Conservation (phyloP, 2,888 invertebrate genomes). For the Rotaria socialis region DNA sequence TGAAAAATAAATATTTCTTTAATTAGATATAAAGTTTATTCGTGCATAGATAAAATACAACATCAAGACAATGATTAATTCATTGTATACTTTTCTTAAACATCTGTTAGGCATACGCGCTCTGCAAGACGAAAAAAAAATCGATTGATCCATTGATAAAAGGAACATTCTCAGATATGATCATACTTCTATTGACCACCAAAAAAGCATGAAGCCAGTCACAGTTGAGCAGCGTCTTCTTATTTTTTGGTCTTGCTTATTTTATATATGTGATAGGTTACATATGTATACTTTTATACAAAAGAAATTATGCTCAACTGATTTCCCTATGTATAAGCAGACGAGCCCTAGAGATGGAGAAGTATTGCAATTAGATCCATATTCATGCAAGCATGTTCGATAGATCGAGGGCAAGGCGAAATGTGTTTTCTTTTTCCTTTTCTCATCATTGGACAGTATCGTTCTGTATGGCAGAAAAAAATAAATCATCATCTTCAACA, state of each 20-base stretch:
- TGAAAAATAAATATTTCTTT: no score
- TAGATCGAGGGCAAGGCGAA: conserved; percentile 15
- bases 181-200: neutral
- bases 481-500: conserved; percentile 15
- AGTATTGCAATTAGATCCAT: neutral
- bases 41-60: neutral
- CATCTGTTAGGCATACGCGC: neutral
- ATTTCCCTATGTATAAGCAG: neutral
- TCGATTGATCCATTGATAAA: neutral
- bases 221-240: neutral
- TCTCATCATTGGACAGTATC: conserved; percentile 8
- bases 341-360: neutral
- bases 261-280: neutral
- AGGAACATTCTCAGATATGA: neutral
- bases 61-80: neutral
- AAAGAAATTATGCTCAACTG: neutral
- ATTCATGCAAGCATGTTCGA: neutral
- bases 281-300: neutral
- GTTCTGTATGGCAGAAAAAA: neutral
- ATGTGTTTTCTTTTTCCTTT: conserved; percentile 4
- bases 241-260: neutral
- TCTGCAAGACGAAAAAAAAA: neutral
- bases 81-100: neutral
- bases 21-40: neutral
- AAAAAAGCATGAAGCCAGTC: neutral